A percentile compares a stretch with the other conserved stretches of the same genome.
Evolutionary conservation across 2,113 vertebrate genomes (phyloP).

Genomic region (Etia nguti): DNA sequence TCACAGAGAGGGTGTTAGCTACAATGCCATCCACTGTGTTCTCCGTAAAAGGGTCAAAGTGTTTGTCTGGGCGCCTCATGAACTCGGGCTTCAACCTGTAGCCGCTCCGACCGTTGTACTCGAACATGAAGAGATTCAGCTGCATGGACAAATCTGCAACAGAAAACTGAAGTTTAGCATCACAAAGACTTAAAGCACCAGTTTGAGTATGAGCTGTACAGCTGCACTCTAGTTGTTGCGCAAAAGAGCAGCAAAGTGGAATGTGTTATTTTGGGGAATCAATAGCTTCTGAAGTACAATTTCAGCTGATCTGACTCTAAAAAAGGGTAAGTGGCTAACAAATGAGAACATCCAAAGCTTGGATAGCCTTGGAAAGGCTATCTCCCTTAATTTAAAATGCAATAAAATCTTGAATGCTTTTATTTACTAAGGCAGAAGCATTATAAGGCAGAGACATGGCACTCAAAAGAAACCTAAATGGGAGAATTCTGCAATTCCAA

Average conservation of each 20-base stretch:
- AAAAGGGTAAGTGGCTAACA: neutral
- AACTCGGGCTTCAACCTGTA: slow-evolving; percentile 96
- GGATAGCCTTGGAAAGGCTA: neutral
- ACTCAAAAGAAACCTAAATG: neutral
- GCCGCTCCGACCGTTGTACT: slow-evolving; percentile 94
- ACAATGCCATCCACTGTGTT: slow-evolving; percentile 96
- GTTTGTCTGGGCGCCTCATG: slow-evolving; percentile 95
- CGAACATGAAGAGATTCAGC: slow-evolving; percentile 96
- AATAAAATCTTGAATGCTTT: neutral
- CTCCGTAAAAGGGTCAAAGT: slow-evolving; percentile 95
- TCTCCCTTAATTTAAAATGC: neutral
- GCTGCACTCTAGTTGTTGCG: neutral
- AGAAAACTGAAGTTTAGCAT: neutral
- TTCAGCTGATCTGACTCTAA: neutral
- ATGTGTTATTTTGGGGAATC: neutral
- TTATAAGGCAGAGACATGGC: neutral
- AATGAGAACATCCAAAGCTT: neutral
- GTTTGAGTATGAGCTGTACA: neutral
- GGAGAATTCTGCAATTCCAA: neutral
- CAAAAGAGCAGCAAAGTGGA: neutral
- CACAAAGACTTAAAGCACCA: neutral
- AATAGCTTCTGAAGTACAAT: neutral
- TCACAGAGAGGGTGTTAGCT: slow-evolving; percentile 96
- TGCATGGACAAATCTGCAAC: slow-evolving; percentile 92
- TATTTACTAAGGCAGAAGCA: neutral